Evolutionary conservation across 2,113 vertebrate genomes (phyloP).

Genomic region (Thoracochromis brauschi): DNA sequence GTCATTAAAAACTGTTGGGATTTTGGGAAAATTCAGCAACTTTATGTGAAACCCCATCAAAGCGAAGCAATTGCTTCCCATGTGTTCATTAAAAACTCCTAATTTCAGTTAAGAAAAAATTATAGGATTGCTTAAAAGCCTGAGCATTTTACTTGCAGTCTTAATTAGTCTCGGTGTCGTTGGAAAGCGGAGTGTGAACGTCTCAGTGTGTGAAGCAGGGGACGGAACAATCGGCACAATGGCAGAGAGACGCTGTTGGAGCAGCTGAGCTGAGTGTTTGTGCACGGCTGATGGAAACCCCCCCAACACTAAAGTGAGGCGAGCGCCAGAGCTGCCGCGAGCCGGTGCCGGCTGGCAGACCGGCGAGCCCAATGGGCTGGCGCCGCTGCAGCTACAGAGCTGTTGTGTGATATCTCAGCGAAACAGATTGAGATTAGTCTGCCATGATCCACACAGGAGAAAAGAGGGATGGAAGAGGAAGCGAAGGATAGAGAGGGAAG

Average conservation of each 20-base stretch:
- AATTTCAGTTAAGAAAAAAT: background rate
- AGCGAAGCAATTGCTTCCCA: background rate
- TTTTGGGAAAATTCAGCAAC: background rate
- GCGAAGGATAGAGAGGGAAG: background rate
- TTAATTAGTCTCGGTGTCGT: background rate
- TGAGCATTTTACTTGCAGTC: background rate
- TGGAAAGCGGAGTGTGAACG: background rate
- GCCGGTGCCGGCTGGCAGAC: constrained; percentile 15
- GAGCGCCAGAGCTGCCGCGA: background rate
- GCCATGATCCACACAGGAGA: constrained; percentile 49
- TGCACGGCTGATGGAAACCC: background rate
- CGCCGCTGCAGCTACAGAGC: constrained; percentile 30
- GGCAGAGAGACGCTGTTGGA: background rate
- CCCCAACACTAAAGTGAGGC: background rate
- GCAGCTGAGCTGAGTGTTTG: background rate
- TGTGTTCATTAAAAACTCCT: background rate
- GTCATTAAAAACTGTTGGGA: background rate
- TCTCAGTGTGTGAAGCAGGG: background rate
- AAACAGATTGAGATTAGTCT: constrained; percentile 72
- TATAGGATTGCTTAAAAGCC: background rate
- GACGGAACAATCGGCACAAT: background rate
- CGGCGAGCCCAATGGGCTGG: constrained; percentile 36
- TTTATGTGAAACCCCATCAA: background rate
- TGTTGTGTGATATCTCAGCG: constrained; percentile 59
- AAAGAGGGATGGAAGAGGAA: constrained; percentile 6